These are phyloP conservation scores for Leuciscus idus DNA, from an alignment of 2,113 vertebrate species.

Conservation along the genomic window DNA sequence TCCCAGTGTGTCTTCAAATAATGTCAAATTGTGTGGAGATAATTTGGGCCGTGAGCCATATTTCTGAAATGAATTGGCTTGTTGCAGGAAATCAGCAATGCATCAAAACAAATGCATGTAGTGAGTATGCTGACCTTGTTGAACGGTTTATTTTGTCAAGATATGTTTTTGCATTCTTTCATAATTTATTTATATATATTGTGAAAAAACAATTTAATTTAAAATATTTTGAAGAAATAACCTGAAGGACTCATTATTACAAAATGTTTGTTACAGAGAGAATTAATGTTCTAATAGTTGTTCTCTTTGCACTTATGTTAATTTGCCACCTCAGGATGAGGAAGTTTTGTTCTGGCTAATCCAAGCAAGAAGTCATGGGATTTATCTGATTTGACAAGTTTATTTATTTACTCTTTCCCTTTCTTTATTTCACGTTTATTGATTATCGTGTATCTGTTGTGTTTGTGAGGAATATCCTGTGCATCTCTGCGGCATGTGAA, in stretches of 20 bases:
- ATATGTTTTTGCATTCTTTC: background rate
- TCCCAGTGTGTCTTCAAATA: constrained; percentile 6
- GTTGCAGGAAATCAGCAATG: constrained; percentile 16
- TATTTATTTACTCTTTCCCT: background rate
- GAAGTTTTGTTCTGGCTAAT: background rate
- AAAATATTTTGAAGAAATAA: background rate
- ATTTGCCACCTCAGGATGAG: background rate
- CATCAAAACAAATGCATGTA: background rate
- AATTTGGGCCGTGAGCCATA: background rate
- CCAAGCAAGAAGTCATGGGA: background rate
- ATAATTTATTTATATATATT: too few relatives aligned
- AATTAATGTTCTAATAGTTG: background rate
- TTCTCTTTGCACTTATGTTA: constrained; percentile 16
- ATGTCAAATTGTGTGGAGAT: constrained; percentile 14
- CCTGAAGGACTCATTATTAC: background rate
- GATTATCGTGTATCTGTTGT: background rate
- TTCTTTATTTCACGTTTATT: background rate
- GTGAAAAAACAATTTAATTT: too few relatives aligned
- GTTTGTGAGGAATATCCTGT: background rate
- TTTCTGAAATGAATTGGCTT: background rate
- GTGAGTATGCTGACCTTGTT: constrained; percentile 44
- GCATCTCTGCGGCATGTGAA: constrained; percentile 12
- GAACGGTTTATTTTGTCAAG: background rate
- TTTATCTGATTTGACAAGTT: background rate
- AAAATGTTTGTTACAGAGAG: background rate